phyloP scores from a whole-genome alignment of 1,140 invertebrate genomes.

The Pseudomyrmex cubaensis region DNA sequence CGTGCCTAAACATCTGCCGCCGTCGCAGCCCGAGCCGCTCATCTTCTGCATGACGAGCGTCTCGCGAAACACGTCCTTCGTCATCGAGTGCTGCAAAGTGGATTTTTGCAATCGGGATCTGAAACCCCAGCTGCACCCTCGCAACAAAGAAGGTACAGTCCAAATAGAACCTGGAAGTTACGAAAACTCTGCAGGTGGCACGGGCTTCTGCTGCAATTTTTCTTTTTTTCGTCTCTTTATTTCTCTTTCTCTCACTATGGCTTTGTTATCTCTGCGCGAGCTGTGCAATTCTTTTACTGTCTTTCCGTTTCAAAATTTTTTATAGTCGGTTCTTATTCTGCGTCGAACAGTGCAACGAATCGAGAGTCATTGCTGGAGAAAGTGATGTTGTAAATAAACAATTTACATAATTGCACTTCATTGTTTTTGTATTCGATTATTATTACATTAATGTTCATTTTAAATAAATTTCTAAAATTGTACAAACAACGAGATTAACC shows the following conservation, averaged over 20 bases:
- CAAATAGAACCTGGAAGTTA: conserved; percentile 73
- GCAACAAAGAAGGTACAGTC: conserved; percentile 84
- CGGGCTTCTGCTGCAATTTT: conserved; percentile 69
- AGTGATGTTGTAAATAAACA: conserved; percentile 35
- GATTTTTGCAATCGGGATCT: conserved; percentile 88
- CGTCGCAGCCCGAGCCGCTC: conserved; percentile 83
- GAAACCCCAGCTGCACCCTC: conserved; percentile 85
- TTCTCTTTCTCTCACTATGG: conserved; percentile 16
- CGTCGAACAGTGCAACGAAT: not conserved
- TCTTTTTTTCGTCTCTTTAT: conserved; percentile 44
- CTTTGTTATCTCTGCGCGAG: conserved; percentile 3
- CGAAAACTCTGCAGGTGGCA: conserved; percentile 79
- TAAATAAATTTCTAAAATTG: conserved; percentile 1
- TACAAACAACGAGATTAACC: not conserved
- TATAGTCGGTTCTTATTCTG: not conserved
- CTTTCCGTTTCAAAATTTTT: conserved; percentile 4
- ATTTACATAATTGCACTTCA: conserved; percentile 30
- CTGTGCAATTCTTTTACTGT: conserved; percentile 9
- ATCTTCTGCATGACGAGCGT: conserved; percentile 85
- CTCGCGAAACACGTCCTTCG: conserved; percentile 86
- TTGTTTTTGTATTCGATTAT: not conserved
- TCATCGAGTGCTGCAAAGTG: conserved; percentile 89
- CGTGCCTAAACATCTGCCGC: conserved; percentile 83
- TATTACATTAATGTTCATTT: not conserved
- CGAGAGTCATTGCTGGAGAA: conserved; percentile 11